Evolutionary conservation across 2,113 vertebrate species (phyloP), one percentile per base, ranked within the genome.

Genomic region (Quiscalus mexicanus): DNA sequence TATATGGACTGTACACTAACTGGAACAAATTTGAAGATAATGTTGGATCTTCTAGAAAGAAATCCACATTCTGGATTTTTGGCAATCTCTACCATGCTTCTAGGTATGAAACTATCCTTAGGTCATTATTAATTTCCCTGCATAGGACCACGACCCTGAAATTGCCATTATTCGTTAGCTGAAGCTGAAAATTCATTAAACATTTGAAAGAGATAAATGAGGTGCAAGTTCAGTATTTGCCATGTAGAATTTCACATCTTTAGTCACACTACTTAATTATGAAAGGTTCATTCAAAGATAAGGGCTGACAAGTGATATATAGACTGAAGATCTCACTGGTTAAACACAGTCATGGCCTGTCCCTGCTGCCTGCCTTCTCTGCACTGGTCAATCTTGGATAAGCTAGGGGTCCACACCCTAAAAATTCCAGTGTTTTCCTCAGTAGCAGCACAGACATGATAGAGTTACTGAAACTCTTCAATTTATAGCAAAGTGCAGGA

Each of bases 141-240:
- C 0, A 0, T n/a, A 70, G 39, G 63, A 77, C 79, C 93, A 83
- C 84, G 68, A n/a, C 45, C 30, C 55, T 93, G 71, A 94, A 92
- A 76, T 90, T 80, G 79, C 63, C 68, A 55, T 80, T 92, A 90
- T 67, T 91, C 67, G 77, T 96, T 93, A 96, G 31, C 56, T 82
- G 56, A 67, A 87, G 56, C 63, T 79, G 82, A 89, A 97, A 94
- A 94, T 88, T 90, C 92, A 84, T 97, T 96, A 92, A 93, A 69
- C 11, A 35, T 33, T 80, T 84, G 90, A 96, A 94, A 89, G 71
- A 90, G 88, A 96, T 78, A 95, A 91, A 97, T 89, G 91, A 96
- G 33, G 80, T 81, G 39, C 50, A 90, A 86, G 86, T 86, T 95
- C 69, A 89, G 42, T 63, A 92, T 77, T 89, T 91, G 56, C 79